phyloP scores from a whole-genome alignment of 1,140 invertebrate genomes.

The Archivesica marissinica region DNA sequence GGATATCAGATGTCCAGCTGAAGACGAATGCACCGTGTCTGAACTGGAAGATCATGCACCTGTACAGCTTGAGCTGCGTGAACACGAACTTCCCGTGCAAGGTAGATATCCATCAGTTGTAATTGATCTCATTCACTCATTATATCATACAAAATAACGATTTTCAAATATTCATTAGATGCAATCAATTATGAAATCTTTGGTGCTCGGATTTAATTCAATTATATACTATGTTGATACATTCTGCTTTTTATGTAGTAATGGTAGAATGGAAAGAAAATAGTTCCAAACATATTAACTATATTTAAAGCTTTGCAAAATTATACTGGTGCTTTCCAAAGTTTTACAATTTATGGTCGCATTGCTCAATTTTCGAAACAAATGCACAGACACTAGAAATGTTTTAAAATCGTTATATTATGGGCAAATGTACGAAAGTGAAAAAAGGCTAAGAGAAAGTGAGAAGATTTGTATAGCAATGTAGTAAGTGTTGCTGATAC shows the following conservation, averaged over 20 bases:
- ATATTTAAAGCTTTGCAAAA: no score
- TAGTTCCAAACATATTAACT: no score
- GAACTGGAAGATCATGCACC: background rate
- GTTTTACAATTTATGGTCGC: no score
- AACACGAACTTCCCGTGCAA: constrained; percentile 57
- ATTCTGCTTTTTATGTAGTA: no score
- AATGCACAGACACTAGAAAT: background rate
- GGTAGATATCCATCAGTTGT: no score
- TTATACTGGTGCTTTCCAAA: no score
- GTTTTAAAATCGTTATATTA: constrained; percentile 31
- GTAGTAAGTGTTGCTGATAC: constrained; percentile 4
- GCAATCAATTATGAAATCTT: background rate
- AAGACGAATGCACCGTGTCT: background rate
- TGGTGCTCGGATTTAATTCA: background rate
- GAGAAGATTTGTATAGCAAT: background rate
- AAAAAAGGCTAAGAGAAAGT: background rate
- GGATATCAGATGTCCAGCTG: constrained; percentile 1
- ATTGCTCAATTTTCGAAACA: background rate
- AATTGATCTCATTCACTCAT: background rate
- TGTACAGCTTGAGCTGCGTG: constrained; percentile 35
- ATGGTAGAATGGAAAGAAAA: no score
- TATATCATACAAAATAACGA: background rate
- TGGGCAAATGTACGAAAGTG: background rate
- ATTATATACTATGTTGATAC: no score
- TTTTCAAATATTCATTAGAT: background rate